Evolutionary conservation across 2,113 vertebrate genomes (phyloP), one percentile per base, ranked within the genome.

Genomic region (Cairina moschata): DNA sequence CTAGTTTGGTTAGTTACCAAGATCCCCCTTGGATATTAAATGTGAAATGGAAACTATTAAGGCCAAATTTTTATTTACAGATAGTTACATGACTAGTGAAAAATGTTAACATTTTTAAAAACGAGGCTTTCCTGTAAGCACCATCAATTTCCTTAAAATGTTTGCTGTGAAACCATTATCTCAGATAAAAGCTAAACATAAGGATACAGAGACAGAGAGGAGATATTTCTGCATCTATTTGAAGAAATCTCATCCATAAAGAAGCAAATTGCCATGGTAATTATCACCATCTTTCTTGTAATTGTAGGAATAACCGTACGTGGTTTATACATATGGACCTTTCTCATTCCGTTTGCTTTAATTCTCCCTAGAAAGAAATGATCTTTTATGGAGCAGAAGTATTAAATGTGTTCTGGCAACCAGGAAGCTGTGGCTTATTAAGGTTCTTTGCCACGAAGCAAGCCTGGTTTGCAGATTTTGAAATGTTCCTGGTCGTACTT

Each of bases 221-320:
- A 97, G 91, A 96, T 93, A 96, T 95, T 90, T 96, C 95, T 93
- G 93, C 95, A 91, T 95, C 89, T 95, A 76, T 96, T 96, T 97
- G 91, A 92, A 96, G 95, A 93, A 88, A 83, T 73, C 89, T 97
- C 90, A 97, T 97, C 94, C 90, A 97, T 94, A 96, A 97, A 97
- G 95, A 44, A 97, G 93, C 94, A 95, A 97, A 97, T 95, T 96
- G 92, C 90, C 96, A 96, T 94, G 95, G 85, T 95, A 97, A 97
- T 97, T 91, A 95, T 92, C 94, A 18, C 94, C 76, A 7, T 95
- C 90, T 94, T 82, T 55, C 96, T 89, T 25, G 93, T 73, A 94
- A 86, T 63, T n/a, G 93, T 94, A 67, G 84, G 95, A 94, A 93
- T 93, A 95, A 91, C 94, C 93, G 66, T 85, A 44, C 59, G 17